Evolutionary conservation across 2,888 invertebrate species (phyloP), one percentile per base, ranked within the genome.

Genomic region (Lasioglossum villosulum): DNA sequence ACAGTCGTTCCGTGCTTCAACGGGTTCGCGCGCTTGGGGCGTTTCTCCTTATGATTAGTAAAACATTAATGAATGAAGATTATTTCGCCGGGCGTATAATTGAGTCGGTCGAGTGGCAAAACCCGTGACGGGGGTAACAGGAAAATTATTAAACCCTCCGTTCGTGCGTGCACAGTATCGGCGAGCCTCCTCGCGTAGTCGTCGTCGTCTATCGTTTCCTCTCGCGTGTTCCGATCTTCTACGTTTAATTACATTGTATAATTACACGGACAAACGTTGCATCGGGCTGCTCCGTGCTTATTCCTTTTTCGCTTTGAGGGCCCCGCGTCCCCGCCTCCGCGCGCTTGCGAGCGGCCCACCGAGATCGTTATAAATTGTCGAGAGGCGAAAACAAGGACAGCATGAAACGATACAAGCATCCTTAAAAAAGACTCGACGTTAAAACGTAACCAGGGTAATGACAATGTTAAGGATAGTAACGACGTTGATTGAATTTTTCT

Each of bases 41-140:
- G 30, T 66, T 73, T 74, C 80, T 87, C 87, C 86, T 85, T 87
- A 86, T 84, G 88, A 88, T 91, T 88, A 91, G 88, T 86, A 89
- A 90, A 90, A 89, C 88, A 90, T 87, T 91, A 91, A 91, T 86
- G 91, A 91, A 83, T 45, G 84, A 83, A 84, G 82, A 84, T 88
- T 84, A 86, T 84, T 82, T 84, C 83, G 52, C 75, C 75, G 78
- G 85, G 70, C 76, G 75, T 75, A 88, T 88, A 88, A 88, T 88
- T 87, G 83, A 78, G 86, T 83, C 74, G 72, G 81, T 75, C 83
- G 87, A 87, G 87, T 86, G 87, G 80, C 66, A 75, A 71, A 82
- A 63, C 68, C 56, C 70, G 80, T 48, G 23, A 52, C 23, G 72
- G 52, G 68, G 56, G 78, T 82, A 78, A 82, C 79, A 77, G 77